Evolutionary conservation across 2,113 vertebrate genomes (phyloP).

Genomic region (Acanthisitta chloris): DNA sequence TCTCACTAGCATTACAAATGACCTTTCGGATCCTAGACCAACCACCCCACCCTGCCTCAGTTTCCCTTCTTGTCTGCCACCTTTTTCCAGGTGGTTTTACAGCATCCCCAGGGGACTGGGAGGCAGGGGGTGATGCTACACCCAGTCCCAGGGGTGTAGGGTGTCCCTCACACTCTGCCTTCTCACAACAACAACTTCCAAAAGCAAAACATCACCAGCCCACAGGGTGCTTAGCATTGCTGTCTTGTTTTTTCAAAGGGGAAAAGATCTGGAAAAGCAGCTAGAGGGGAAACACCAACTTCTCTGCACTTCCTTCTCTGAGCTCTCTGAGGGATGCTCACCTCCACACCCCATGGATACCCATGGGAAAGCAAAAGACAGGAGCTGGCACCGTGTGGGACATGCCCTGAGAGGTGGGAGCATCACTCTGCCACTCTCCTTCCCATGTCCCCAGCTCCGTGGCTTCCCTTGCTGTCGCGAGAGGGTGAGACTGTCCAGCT

Average conservation of each 20-base stretch:
- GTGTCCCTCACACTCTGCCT: neutral
- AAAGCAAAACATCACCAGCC: neutral
- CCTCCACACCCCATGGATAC: rapidly evolving
- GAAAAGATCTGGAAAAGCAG: neutral
- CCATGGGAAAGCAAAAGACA: neutral
- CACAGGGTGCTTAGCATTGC: neutral
- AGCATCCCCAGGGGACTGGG: neutral
- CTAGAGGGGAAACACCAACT: neutral
- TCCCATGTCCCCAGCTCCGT: neutral
- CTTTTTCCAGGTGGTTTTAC: rapidly evolving
- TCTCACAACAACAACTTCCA: neutral
- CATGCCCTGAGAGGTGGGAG: neutral
- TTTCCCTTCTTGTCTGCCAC: neutral
- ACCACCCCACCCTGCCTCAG: neutral
- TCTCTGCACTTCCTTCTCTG: rapidly evolving
- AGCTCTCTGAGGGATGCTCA: neutral
- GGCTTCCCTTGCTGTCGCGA: neutral
- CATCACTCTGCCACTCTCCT: neutral
- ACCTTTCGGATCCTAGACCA: neutral
- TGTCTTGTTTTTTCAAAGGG: neutral
- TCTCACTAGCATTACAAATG: neutral
- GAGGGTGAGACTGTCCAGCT: conserved; percentile 58
- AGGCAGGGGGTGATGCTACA: neutral
- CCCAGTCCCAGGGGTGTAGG: rapidly evolving
- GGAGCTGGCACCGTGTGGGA: neutral